phyloP scores from a whole-genome alignment of 2,888 invertebrate genomes.

The Buathra laborator region DNA sequence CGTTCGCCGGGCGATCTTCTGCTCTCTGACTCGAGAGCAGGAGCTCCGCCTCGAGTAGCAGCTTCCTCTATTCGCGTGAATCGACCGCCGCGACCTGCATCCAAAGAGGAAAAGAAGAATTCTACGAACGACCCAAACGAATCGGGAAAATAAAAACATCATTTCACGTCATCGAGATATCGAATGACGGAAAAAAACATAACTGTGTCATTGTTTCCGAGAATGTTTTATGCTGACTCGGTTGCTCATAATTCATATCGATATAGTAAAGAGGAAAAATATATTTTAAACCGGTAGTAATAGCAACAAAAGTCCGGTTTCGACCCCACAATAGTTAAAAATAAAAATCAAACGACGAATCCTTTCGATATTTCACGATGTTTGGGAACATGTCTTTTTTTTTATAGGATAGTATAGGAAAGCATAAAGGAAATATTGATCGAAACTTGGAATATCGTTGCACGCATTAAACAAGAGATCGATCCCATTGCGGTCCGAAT shows the following conservation, averaged over 20 bases:
- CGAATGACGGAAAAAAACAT: slow-evolving; percentile 41
- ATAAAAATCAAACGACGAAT: too few relatives aligned
- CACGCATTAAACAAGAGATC: slow-evolving; percentile 56
- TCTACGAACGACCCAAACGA: slow-evolving; percentile 50
- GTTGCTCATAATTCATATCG: slow-evolving; percentile 45
- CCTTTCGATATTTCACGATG: background rate
- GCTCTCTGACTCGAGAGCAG: slow-evolving; percentile 32
- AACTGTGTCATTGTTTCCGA: slow-evolving; percentile 51
- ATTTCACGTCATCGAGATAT: slow-evolving; percentile 3
- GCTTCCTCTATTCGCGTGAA: slow-evolving; percentile 61
- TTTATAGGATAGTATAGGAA: slow-evolving; percentile 21
- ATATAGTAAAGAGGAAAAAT: slow-evolving; percentile 23
- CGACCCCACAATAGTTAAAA: too few relatives aligned
- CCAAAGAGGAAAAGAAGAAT: slow-evolving; percentile 36
- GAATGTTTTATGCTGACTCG: slow-evolving; percentile 28
- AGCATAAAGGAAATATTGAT: slow-evolving; percentile 31
- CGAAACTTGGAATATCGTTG: slow-evolving; percentile 23
- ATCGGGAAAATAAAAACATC: slow-evolving; percentile 34
- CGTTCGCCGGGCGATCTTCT: slow-evolving; percentile 61
- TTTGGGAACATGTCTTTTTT: background rate
- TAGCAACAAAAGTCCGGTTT: background rate
- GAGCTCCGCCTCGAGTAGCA: slow-evolving; percentile 48
- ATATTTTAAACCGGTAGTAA: slow-evolving; percentile 37
- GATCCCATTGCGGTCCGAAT: slow-evolving; percentile 64
- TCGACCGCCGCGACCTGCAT: slow-evolving; percentile 58